These are phyloP conservation scores for Tetragonula clypearis DNA, from an alignment of 1,140 invertebrate species.

Conservation along the genomic window DNA sequence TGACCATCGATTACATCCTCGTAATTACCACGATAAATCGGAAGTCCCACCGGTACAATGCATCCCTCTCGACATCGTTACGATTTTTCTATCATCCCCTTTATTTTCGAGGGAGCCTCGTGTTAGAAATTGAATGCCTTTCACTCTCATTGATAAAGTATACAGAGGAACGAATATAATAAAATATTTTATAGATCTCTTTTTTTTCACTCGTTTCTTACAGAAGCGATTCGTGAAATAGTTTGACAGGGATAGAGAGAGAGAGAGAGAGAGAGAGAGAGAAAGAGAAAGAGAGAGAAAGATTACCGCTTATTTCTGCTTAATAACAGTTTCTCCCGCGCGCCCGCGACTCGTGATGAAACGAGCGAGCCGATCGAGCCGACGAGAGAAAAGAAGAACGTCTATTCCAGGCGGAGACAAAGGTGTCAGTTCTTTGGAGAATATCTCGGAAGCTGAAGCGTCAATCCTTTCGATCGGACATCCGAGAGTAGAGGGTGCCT, in stretches of 20 bases:
- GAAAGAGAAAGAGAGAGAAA: no score
- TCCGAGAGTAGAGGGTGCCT: conserved; percentile 64
- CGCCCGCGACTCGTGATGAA: conserved; percentile 37
- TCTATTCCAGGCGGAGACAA: conserved; percentile 70
- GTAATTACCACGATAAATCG: conserved; percentile 80
- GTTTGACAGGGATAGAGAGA: neutral
- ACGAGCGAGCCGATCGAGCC: conserved; percentile 48
- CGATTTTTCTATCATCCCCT: conserved; percentile 72
- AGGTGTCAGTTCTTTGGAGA: conserved; percentile 74
- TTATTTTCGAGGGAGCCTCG: conserved; percentile 9
- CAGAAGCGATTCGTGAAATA: neutral
- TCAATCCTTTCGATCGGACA: conserved; percentile 78
- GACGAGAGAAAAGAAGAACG: conserved; percentile 43
- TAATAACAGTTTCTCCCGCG: conserved; percentile 9
- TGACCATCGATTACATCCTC: conserved; percentile 77
- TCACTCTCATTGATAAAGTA: neutral
- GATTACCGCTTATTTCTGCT: conserved; percentile 30
- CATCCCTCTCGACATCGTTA: conserved; percentile 72
- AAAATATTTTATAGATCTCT: neutral
- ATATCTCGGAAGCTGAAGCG: conserved; percentile 74
- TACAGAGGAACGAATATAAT: no score
- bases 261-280: no score
- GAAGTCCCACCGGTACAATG: conserved; percentile 68
- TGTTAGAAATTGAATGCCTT: neutral
- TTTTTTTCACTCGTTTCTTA: neutral